These are phyloP conservation scores for Coregonus sp. DNA, from an alignment of 2,797 vertebrate species.

Conservation along the genomic window DNA sequence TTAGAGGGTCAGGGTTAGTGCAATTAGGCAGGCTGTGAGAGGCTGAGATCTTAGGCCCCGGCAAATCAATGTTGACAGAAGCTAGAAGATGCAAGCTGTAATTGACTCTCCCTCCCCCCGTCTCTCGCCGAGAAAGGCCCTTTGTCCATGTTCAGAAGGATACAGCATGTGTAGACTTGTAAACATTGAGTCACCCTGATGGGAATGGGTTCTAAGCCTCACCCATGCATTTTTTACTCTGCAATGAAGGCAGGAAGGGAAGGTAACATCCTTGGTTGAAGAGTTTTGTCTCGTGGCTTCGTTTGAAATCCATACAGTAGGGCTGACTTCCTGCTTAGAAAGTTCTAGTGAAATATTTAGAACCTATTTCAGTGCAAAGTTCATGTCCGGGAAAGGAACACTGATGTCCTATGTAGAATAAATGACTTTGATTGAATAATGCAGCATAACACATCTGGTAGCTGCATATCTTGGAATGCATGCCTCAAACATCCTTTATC, in stretches of 20 bases:
- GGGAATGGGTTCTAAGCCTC: slow-evolving; percentile 33
- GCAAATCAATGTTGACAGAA: slow-evolving; percentile 76
- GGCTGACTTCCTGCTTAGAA: slow-evolving; percentile 17
- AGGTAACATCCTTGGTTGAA: slow-evolving; percentile 10
- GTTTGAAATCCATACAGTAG: slow-evolving; percentile 28
- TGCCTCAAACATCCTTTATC: neutral
- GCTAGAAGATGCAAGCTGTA: slow-evolving; percentile 68
- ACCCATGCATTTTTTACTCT: slow-evolving; percentile 9
- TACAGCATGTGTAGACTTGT: slow-evolving; percentile 12
- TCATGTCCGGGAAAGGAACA: neutral
- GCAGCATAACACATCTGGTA: neutral
- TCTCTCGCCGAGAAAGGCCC: slow-evolving; percentile 22
- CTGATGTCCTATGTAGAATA: neutral
- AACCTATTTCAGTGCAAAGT: neutral
- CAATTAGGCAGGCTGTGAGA: slow-evolving; percentile 68
- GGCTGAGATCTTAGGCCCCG: slow-evolving; percentile 57
- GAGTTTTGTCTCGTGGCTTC: slow-evolving; percentile 21
- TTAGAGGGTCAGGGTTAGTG: slow-evolving; percentile 70
- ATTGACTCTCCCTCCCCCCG: slow-evolving; percentile 67
- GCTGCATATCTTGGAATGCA: neutral
- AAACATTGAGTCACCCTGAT: slow-evolving; percentile 54
- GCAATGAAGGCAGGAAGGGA: slow-evolving; percentile 32
- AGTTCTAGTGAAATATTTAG: slow-evolving; percentile 18
- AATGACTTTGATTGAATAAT: neutral
- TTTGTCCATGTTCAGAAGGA: slow-evolving; percentile 25